These are phyloP conservation scores for Neoaliturus tenellus DNA, from an alignment of 2,888 invertebrate species.

Conservation along the genomic window DNA sequence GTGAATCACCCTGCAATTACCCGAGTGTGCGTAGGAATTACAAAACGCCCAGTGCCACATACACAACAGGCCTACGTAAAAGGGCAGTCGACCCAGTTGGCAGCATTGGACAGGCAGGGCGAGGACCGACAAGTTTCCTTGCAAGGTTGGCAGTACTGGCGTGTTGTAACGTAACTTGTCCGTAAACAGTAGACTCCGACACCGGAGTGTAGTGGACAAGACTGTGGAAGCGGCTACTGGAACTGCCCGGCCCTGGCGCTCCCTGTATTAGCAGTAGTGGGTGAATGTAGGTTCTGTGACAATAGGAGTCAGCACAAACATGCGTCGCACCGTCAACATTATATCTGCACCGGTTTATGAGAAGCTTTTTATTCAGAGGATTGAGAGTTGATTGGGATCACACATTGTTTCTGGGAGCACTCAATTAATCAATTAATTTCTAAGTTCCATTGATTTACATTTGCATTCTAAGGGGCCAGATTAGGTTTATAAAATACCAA, in stretches of 20 bases:
- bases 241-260: background rate
- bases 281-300: background rate
- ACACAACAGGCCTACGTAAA: background rate
- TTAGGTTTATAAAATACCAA: too few relatives aligned
- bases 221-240: background rate
- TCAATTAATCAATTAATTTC: too few relatives aligned
- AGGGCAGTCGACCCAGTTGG: background rate
- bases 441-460: too few relatives aligned
- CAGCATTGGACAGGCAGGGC: background rate
- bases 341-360: too few relatives aligned
- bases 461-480: too few relatives aligned
- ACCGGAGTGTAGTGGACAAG: background rate
- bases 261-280: background rate
- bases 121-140: conserved; percentile 29
- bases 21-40: background rate
- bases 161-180: background rate
- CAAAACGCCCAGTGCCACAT: background rate
- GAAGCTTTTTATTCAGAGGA: too few relatives aligned
- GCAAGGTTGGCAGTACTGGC: background rate
- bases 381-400: too few relatives aligned
- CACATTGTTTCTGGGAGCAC: too few relatives aligned
- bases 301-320: background rate
- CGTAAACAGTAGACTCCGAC: conserved; percentile 18
- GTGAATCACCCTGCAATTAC: too few relatives aligned
- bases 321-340: background rate